Conservation (phyloP, 2,113 vertebrate genomes). For the Cygnus atratus region DNA sequence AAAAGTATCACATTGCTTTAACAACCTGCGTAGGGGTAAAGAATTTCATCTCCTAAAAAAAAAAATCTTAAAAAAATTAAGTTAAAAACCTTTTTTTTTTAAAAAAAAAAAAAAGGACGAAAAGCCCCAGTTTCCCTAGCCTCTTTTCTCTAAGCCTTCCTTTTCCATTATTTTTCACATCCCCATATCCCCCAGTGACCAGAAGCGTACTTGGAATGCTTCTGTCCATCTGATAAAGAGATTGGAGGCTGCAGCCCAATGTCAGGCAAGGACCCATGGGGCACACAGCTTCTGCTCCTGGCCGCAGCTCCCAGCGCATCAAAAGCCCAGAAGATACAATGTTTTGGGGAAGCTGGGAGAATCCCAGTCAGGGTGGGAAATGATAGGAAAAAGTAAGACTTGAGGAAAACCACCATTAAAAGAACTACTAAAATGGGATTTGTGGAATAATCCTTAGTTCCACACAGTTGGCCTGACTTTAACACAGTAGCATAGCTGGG, state of each 20-base stretch:
- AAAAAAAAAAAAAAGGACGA: not conserved
- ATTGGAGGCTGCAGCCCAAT: not conserved
- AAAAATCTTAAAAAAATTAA: not conserved
- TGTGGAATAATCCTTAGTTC: constrained; percentile 41
- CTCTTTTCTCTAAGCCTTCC: constrained; percentile 30
- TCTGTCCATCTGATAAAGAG: constrained; percentile 72
- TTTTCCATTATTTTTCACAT: constrained; percentile 50
- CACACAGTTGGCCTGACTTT: constrained; percentile 20
- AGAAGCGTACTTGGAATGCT: constrained; percentile 69
- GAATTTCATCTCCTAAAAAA: not conserved
- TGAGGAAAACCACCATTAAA: constrained; percentile 12
- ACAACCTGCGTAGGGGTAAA: not conserved
- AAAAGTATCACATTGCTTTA: constrained; percentile 11
- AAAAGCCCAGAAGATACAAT: constrained; percentile 13
- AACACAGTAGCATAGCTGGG: constrained; percentile 1
- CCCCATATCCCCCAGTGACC: constrained; percentile 59
- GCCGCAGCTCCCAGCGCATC: not conserved
- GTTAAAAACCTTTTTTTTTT: not conserved
- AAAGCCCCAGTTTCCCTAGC: not conserved
- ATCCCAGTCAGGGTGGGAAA: not conserved
- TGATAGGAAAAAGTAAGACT: constrained; percentile 26
- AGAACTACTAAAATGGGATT: constrained; percentile 15
- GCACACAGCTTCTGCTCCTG: constrained; percentile 13
- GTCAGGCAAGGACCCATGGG: accelerated
- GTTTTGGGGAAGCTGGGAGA: not conserved